phyloP scores from a whole-genome alignment of 2,888 invertebrate species.

The Mongoloraphidia duomilia region DNA sequence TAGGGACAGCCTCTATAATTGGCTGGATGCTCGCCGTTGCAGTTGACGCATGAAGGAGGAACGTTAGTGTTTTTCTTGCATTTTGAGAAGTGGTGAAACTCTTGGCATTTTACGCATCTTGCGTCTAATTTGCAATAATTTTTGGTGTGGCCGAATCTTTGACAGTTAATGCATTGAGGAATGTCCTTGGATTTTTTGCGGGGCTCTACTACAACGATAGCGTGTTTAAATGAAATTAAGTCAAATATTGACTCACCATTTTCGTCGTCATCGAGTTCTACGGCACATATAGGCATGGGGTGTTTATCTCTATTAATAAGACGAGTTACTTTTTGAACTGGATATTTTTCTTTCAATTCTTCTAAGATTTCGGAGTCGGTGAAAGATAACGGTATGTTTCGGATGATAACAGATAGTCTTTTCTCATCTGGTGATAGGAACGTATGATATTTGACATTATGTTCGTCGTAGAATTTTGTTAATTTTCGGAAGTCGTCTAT shows the following conservation, averaged over 20 bases:
- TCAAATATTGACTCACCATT: slow-evolving; percentile 2
- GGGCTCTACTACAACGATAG: not conserved
- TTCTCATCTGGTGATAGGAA: not conserved
- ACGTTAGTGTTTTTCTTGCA: slow-evolving; percentile 4
- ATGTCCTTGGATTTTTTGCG: too few species aligned
- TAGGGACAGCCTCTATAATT: slow-evolving; percentile 5
- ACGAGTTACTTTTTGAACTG: not conserved
- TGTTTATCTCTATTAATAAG: slow-evolving; percentile 2
- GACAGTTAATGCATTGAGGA: too few species aligned
- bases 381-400: slow-evolving; percentile 3
- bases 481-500: slow-evolving; percentile 3
- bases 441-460: slow-evolving; percentile 5
- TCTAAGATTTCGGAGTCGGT: not conserved
- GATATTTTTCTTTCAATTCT: slow-evolving; percentile 1
- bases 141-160: slow-evolving; percentile 4
- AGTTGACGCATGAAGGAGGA: slow-evolving; percentile 4
- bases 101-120: slow-evolving; percentile 8
- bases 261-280: not conserved
- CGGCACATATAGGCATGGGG: slow-evolving; percentile 2
- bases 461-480: slow-evolving; percentile 3
- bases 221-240: not conserved
- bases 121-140: slow-evolving; percentile 4
- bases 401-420: slow-evolving; percentile 1
- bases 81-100: not conserved
- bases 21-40: slow-evolving; percentile 6